These are phyloP conservation scores for Penaeus indicus DNA, from an alignment of 1,140 invertebrate species.

Conservation along the genomic window DNA sequence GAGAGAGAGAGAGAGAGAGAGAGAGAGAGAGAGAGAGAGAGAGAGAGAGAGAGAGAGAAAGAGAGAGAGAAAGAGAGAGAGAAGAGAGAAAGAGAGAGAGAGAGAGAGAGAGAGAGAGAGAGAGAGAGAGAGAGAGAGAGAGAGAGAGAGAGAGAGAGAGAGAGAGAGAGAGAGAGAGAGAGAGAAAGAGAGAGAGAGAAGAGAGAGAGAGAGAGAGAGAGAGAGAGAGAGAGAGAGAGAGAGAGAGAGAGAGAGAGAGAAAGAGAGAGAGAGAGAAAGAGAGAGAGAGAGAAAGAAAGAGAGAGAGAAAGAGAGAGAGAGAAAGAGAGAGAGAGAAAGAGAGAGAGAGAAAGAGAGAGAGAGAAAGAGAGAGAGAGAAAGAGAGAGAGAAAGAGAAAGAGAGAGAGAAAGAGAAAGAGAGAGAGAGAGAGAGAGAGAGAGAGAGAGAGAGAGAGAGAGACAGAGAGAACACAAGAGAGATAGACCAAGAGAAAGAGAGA, in stretches of 20 bases:
- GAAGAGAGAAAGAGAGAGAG: background rate
- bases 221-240: slow-evolving; percentile 10
- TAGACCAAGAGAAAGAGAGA: background rate
- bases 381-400: background rate
- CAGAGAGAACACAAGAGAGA: too few relatives aligned
- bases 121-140: slow-evolving; percentile 36
- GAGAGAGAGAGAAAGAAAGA: too few relatives aligned
- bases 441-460: too few relatives aligned
- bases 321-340: background rate
- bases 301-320: background rate
- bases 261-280: too few relatives aligned
- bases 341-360: background rate
- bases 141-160: background rate
- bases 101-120: slow-evolving; percentile 32
- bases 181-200: too few relatives aligned
- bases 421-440: too few relatives aligned
- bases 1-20: slow-evolving; percentile 32
- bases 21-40: background rate
- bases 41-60: background rate
- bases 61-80: background rate
- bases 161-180: too few relatives aligned
- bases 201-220: too few relatives aligned
- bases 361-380: background rate
- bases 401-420: background rate
- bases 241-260: background rate